Base-by-base conservation (phyloP, 2,888 invertebrate species). In the Atherix ibis region DNA sequence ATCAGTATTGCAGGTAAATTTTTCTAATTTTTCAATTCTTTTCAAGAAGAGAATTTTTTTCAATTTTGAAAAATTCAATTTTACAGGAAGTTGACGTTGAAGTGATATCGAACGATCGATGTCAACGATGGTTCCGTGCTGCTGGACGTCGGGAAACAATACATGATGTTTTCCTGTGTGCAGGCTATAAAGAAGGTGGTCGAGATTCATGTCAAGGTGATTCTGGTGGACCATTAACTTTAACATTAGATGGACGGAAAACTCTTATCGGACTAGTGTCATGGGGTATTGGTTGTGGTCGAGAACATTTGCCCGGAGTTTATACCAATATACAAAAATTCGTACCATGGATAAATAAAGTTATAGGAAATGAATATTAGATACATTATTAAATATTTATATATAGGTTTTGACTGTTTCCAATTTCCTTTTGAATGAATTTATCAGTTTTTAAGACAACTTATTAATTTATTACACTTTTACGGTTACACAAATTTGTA, bases 301-400 rank as follows among this genome's bases (percentile, higher is more conserved):
- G 88, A 1, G 87, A 88, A 49, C 87, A 88, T 48, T 59, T 89
- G 5, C 89, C 89, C 0, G 88, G 88, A 2, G 88, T 89, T 4
- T 89, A 89, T 53, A 89, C 89, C 2, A 88, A 89, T 49, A 85
- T 89, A 52, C 87, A 88, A 54, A 83, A 83, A 55, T 89, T 88
- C 54, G 84, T 87, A 44, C 85, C 87, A 14, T 88, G 88, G 88
- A 78, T 88, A 32, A 82, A 84, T 49, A 82, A 84, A 62, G 76
- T 85, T 18, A 73, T 85, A 64, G 58, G 56, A 40, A 60, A 60
- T 19, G 62, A 62, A 18, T 4, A 17, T 10, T 30, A 35, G 31
- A 3, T 5, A 19, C 8, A 25, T 9, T 15, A 19, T 31, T 17
- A 25, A n/a, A n/a, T n/a, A n/a, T n/a, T n/a, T n/a, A n/a, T n/a